A percentile compares a stretch with the other conserved stretches of the same genome.
Conservation (phyloP, 2,888 invertebrate genomes). For the Osmoderma eremita region DNA sequence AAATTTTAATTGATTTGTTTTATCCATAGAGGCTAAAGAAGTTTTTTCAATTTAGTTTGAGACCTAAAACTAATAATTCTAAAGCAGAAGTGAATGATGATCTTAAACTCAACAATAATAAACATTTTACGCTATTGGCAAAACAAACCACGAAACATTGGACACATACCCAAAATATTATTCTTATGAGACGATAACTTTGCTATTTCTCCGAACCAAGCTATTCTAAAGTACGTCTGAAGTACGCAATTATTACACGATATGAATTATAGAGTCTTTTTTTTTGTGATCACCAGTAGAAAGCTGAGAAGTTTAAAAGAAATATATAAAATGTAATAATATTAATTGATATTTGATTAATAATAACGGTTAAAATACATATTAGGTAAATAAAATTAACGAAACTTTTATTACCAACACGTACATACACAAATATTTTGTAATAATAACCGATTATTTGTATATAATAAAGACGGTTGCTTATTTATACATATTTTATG, state of each 20-base stretch:
- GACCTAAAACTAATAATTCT: too few species aligned
- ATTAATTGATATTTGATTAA: constrained; percentile 14
- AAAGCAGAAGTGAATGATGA: background rate
- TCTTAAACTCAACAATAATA: background rate
- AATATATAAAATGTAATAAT: constrained; percentile 30
- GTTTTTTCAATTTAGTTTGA: too few species aligned
- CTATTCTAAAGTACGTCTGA: constrained; percentile 58
- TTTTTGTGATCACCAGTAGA: constrained; percentile 38
- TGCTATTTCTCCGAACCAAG: constrained; percentile 53
- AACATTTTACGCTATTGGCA: too few species aligned
- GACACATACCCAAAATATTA: constrained; percentile 29
- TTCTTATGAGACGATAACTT: constrained; percentile 45
- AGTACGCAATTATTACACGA: constrained; percentile 52
- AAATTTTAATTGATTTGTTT: too few species aligned
- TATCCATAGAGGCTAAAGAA: too few species aligned
- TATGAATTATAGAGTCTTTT: constrained; percentile 34
- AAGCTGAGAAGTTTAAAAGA: constrained; percentile 40
- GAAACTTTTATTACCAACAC: constrained; percentile 36
- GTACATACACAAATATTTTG: constrained; percentile 42
- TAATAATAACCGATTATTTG: constrained; percentile 42
- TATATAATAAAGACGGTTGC: constrained; percentile 35
- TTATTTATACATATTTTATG: constrained; percentile 11
- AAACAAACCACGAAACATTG: background rate
- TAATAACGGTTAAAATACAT: constrained; percentile 20
- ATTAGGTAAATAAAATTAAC: constrained; percentile 50